These are phyloP conservation scores for Arctopsyche grandis DNA, from an alignment of 1,140 invertebrate species.

Conservation along the genomic window DNA sequence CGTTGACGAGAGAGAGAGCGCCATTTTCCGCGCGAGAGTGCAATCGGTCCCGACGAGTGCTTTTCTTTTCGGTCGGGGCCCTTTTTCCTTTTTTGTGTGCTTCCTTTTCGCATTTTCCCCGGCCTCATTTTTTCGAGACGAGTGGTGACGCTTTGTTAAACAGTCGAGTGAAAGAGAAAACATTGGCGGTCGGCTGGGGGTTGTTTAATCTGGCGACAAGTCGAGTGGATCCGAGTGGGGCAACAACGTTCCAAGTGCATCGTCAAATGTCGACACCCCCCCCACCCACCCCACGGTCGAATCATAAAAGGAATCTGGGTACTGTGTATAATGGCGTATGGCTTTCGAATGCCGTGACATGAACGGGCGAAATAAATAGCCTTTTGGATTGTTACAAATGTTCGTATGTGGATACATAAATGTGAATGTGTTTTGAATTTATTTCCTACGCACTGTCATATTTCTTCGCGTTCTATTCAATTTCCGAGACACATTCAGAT, in stretches of 20 bases:
- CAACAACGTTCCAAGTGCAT: background rate
- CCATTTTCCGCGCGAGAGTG: constrained; percentile 11
- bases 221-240: background rate
- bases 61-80: constrained; percentile 22
- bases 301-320: too few species aligned
- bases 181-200: background rate
- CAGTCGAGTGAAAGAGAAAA: constrained; percentile 10
- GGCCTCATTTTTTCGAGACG: constrained; percentile 10
- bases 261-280: too few species aligned
- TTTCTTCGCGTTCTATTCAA: background rate
- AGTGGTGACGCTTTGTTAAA: constrained; percentile 21
- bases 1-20: background rate
- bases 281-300: too few species aligned
- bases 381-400: too few species aligned
- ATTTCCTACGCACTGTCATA: constrained; percentile 12
- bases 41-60: constrained; percentile 18
- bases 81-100: background rate
- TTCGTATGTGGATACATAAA: too few species aligned
- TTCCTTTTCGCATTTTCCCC: too few species aligned
- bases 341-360: background rate
- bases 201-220: background rate
- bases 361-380: background rate
- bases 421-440: background rate
- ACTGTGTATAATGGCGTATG: too few species aligned
- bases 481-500: background rate